phyloP scores from a whole-genome alignment of 1,140 invertebrate species.

The Lasioglossum baleicum region DNA sequence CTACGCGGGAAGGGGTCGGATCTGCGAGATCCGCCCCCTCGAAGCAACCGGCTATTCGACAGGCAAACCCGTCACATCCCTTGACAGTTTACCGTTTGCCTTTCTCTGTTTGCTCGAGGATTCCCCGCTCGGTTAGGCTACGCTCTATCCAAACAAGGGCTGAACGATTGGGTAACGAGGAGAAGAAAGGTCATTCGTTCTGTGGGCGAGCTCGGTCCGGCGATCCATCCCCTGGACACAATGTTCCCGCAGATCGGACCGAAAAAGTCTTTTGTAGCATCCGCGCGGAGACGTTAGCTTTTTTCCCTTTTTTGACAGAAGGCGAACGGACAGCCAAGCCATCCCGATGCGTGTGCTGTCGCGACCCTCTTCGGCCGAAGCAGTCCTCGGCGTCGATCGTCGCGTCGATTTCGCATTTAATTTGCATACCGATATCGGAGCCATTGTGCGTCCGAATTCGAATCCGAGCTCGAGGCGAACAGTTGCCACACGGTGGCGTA shows the following conservation, averaged over 20 bases:
- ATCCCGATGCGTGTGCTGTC: too few species aligned
- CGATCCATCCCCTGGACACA: not conserved
- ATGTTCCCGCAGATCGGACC: not conserved
- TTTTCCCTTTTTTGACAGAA: not conserved
- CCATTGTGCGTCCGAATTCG: conserved; percentile 41
- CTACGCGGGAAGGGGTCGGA: too few species aligned
- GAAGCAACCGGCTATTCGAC: too few species aligned
- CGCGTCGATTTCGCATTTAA: conserved; percentile 42
- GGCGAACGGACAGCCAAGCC: not conserved
- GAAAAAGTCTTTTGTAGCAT: not conserved
- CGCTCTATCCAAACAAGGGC: conserved; percentile 51
- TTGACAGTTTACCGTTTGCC: conserved; percentile 52
- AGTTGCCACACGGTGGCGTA: conserved; percentile 61
- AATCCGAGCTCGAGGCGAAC: conserved; percentile 19
- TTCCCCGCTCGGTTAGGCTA: not conserved
- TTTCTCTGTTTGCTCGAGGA: conserved; percentile 37
- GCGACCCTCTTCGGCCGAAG: too few species aligned
- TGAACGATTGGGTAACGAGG: conserved; percentile 33
- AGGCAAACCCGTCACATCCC: not conserved
- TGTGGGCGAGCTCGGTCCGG: not conserved
- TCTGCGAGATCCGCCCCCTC: too few species aligned
- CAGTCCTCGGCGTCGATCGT: not conserved
- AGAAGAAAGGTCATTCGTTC: conserved; percentile 39
- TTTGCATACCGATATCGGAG: conserved; percentile 41
- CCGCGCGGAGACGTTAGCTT: too few species aligned